Base-by-base conservation (phyloP, 2,888 invertebrate genomes). In the Panzeria rudis region DNA sequence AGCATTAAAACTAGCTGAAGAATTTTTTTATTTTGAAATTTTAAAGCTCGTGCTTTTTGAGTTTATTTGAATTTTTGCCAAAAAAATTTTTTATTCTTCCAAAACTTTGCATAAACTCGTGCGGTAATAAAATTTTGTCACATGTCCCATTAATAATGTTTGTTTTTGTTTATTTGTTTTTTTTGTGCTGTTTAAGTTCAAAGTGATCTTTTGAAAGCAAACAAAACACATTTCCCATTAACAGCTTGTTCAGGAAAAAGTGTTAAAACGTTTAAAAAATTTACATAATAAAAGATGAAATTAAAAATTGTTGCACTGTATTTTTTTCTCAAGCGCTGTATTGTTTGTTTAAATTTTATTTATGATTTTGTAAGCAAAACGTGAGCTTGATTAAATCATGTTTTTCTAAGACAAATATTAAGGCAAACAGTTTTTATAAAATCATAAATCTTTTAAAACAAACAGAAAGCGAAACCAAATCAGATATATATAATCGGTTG, bases 291-390 rank as follows among this genome's bases (percentile, higher is more conserved):
- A 73, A 62, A 44, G 44, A 54, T 56, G 20, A 47, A 50, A 59
- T 66, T 47, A 66, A 56, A 66, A 56, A 32, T 61, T 69, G 9
- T 61, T 72, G 13, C 25, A 47, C 44, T 25, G 38, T 69, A n/a
- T 72, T 20, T 64, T 6, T 6, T 6, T 6, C 25, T 5, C 15
- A 11, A 25, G 25, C 59, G 38, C 38, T 50, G 38, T 78, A 41
- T 64, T 50, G 41, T 64, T 82, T 47, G 47, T 71, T 59, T 61
- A n/a, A 75, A 79, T 52, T 61, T 35, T 54, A 69, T 79, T 83
- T 79, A 79, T 79, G 72, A 73, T 52, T 79, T 79, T 83, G 17
- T 50, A 20, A 23, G n/a, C 2, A 71, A 83, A 83, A 41, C 72
- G 61, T 83, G 72, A 83, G 32, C 50, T 71, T 29, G 44, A 4